Evolutionary conservation across 2,888 invertebrate species (phyloP), one percentile per base, ranked within the genome.

Genomic region (Biston betularia): DNA sequence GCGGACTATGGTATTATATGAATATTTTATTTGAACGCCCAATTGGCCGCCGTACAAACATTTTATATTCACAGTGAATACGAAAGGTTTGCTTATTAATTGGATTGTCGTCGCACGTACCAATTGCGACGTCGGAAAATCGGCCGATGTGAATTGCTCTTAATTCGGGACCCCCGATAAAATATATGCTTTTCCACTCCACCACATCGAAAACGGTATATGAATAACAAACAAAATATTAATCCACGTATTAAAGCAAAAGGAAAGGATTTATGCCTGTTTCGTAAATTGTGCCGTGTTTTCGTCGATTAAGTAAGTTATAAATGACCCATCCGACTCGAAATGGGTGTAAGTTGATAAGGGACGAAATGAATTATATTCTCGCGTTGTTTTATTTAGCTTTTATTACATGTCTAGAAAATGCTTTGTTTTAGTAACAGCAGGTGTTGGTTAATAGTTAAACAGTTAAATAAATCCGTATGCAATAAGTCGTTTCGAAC

Each of bases 61-160:
- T 90, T 92, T 90, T 82, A 87, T 89, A 91, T 92, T 90, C 90
- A 86, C 85, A 78, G 85, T 85, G 89, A 86, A 86, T 89, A 81
- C 87, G 85, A 88, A 89, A 90, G 89, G 88, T 89, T 89, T 89
- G 88, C 87, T 90, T 89, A 90, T 89, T 90, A 91, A 90, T 89
- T 89, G 88, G 88, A 89, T 89, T 90, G 86, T 89, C 87, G 86
- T 85, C 79, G 80, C 86, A 84, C 84, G 85, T 83, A 79, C 78
- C 72, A 76, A 74, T 69, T 67, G 77, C 79, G 76, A 75, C 84
- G 85, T 82, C 82, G 77, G 83, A 81, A 87, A 89, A 89, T 87
- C 84, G 86, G 77, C 78, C 86, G 80, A 86, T 86, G 87, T 86
- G 84, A 89, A 90, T 88, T 89, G 87, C 86, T 85, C 85, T 87